Base-by-base conservation (phyloP, 2,797 vertebrate species). In the Spinus olivaceus region DNA sequence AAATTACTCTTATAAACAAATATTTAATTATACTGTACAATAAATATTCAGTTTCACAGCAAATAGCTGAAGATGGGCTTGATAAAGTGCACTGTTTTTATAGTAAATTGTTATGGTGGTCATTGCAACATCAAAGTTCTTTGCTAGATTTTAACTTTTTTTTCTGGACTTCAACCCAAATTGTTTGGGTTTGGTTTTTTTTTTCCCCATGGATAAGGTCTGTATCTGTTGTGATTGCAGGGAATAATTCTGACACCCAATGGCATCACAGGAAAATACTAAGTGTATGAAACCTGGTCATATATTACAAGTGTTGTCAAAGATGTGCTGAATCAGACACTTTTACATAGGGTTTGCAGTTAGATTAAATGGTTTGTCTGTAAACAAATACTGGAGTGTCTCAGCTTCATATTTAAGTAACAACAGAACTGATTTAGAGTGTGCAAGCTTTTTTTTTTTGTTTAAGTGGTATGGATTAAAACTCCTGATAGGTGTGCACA, bases 1-100 rank as follows among this genome's bases (percentile, higher is more conserved):
- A 97, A 94, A 70, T 39, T 60, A 77, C 56, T 79, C 22, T 47
- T 88, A 63, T 46, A 46, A 92, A 89, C 33, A 94, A 95, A 64
- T 57, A 71, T 27, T 47, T 77, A 15, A 53, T 90, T 83, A 33
- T 84, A 33, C 33, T 53, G 21, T 77, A 30, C 17, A 59, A 25
- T 73, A 92, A 78, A n/a, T 76, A 39, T 82, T 93, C 35, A 4
- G 28, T 92, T 86, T 91, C 42, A 60, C 56, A 86, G 66, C 42
- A 77, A 85, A 77, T 28, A 73, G 44, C 28, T 93, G 54, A 42
- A 67, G 33, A 76, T 77, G 49, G 71, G 56, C 54, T 84, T 79
- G 60, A 77, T 17, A 50, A 87, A 95, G 23, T 7, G 10, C 17
- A 7, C 30, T 92, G 24, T 14, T 86, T 88, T 54, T 53, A 13